Percentiles rank a stretch among this genome's conserved stretches.
phyloP scores from a whole-genome alignment of 2,797 vertebrate genomes.

The Lacerta bilineata region DNA sequence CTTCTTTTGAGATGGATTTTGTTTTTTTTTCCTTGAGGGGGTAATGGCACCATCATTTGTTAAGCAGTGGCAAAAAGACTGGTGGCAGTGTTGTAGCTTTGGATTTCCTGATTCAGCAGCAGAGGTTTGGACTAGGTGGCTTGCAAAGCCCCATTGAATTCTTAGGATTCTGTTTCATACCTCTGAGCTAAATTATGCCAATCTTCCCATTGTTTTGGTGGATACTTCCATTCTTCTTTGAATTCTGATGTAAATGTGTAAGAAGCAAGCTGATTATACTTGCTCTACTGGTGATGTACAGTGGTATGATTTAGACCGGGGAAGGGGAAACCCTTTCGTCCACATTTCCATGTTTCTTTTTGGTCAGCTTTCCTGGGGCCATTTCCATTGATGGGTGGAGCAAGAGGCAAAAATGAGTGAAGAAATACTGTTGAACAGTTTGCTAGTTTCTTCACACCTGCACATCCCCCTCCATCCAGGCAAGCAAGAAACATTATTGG shows the following conservation, averaged over 20 bases:
- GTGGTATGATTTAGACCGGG: background rate
- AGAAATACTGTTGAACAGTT: no score
- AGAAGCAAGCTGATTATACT: background rate
- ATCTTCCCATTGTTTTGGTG: background rate
- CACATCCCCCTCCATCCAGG: no score
- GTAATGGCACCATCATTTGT: slow-evolving; percentile 8
- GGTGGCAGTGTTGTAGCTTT: background rate
- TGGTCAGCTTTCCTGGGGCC: no score
- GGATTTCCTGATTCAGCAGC: no score
- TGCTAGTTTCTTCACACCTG: no score
- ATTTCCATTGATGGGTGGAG: no score
- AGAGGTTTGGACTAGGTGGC: no score
- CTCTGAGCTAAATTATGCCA: slow-evolving; percentile 10
- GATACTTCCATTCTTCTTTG: background rate
- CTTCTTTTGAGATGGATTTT: fast-evolving
- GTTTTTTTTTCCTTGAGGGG: fast-evolving
- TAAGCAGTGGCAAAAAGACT: background rate
- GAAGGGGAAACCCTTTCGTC: no score
- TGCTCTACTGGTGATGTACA: background rate
- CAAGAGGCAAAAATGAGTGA: no score
- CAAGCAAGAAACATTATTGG: no score
- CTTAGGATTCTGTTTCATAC: background rate
- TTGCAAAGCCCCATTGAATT: no score
- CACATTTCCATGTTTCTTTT: no score
- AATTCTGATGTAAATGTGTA: background rate